Percentiles rank a stretch among this genome's conserved stretches.
These are phyloP conservation scores for Aspiorhynchus laticeps DNA, from an alignment of 2,113 vertebrate genomes.

Conservation along the genomic window DNA sequence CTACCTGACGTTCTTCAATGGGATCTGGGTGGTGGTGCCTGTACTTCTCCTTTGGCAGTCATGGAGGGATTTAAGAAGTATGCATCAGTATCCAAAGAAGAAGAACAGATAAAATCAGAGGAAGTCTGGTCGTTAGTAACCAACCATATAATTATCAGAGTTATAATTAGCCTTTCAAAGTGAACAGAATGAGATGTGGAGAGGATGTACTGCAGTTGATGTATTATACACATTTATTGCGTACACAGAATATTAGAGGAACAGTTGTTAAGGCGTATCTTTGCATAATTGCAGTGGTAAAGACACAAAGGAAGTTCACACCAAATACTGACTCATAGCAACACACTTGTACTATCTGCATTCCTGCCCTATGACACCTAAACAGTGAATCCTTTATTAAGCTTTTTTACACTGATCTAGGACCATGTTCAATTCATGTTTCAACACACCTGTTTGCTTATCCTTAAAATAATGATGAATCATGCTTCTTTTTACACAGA, in stretches of 20 bases:
- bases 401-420: background rate
- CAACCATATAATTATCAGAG: background rate
- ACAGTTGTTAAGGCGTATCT: background rate
- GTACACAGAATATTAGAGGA: background rate
- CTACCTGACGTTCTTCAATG: slow-evolving; percentile 81
- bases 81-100: slow-evolving; percentile 54
- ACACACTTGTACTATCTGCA: background rate
- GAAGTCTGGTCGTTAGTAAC: background rate
- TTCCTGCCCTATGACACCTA: background rate
- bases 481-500: background rate
- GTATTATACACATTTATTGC: slow-evolving; percentile 1
- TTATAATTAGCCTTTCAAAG: background rate
- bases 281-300: slow-evolving; percentile 9
- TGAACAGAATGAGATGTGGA: background rate
- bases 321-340: background rate
- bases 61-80: slow-evolving; percentile 70
- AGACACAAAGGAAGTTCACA: slow-evolving; percentile 8
- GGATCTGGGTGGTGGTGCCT: slow-evolving; percentile 73
- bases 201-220: background rate
- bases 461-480: background rate
- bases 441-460: background rate
- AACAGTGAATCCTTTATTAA: background rate
- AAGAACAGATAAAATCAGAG: slow-evolving; percentile 55
- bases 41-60: slow-evolving; percentile 80
- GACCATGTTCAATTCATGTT: background rate